phyloP scores from a whole-genome alignment of 1,140 invertebrate genomes.

The Anastrepha ludens region DNA sequence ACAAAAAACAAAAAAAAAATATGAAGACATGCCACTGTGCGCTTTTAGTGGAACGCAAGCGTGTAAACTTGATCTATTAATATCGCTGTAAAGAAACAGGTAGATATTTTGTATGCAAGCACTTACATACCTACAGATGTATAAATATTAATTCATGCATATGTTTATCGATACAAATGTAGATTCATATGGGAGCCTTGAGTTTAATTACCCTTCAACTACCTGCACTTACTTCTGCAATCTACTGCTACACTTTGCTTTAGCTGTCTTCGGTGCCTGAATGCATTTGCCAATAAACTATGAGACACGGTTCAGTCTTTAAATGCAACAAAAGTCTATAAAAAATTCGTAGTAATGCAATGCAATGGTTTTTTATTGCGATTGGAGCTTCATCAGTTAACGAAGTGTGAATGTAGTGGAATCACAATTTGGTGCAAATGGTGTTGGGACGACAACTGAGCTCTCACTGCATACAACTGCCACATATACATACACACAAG shows the following conservation, averaged over 20 bases:
- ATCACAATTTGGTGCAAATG: conserved; percentile 35
- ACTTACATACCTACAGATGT: neutral
- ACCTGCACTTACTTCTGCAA: neutral
- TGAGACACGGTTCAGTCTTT: neutral
- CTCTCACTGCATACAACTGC: neutral
- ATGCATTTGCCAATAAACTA: conserved; percentile 28
- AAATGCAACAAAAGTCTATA: neutral
- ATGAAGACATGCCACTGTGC: too few species aligned
- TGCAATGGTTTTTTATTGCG: neutral
- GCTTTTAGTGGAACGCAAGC: neutral
- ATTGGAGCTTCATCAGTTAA: neutral
- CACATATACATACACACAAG: neutral
- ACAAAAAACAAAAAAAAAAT: too few species aligned
- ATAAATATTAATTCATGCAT: conserved; percentile 38
- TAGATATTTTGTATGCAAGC: neutral
- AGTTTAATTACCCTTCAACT: neutral
- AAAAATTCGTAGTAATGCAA: neutral
- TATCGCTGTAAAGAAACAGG: neutral
- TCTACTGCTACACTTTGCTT: conserved; percentile 27
- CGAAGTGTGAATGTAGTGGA: neutral
- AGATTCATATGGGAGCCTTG: conserved; percentile 24
- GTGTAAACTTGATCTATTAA: conserved; percentile 6
- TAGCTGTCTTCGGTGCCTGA: neutral
- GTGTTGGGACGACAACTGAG: neutral
- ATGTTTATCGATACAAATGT: neutral